Percentiles rank a stretch among this genome's conserved stretches.
These are phyloP conservation scores for Rhinoderma darwinii DNA, from an alignment of 2,113 vertebrate species.

Conservation along the genomic window DNA sequence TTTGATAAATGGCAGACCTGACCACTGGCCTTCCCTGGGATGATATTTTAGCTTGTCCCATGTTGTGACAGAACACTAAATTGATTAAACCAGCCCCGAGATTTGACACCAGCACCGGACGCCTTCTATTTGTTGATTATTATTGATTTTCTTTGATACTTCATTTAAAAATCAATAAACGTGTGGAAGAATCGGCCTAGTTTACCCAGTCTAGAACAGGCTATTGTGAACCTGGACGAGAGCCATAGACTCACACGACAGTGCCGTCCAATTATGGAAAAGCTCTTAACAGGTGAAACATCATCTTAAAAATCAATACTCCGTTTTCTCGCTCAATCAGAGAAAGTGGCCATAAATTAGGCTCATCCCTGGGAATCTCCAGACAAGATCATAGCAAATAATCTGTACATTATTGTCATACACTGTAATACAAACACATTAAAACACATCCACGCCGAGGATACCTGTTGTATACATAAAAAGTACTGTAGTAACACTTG, in stretches of 20 bases:
- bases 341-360: conserved; percentile 98
- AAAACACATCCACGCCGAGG: not conserved
- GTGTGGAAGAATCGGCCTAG: conserved; percentile 90
- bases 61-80: conserved; percentile 85
- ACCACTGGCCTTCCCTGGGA: conserved; percentile 79
- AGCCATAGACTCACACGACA: conserved; percentile 82
- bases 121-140: conserved; percentile 98
- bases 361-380: conserved; percentile 88
- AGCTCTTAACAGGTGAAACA: conserved; percentile 96
- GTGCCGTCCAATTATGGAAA: conserved; percentile 92
- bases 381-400: conserved; percentile 83
- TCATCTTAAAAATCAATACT: conserved; percentile 85
- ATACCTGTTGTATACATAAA: not conserved
- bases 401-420: conserved; percentile 75
- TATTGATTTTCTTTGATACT: conserved; percentile 99
- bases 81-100: conserved; percentile 78
- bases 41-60: conserved; percentile 81
- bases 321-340: conserved; percentile 93
- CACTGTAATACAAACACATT: not conserved
- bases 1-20: conserved; percentile 73
- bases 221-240: conserved; percentile 77
- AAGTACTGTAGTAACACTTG: not conserved
- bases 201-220: conserved; percentile 92
- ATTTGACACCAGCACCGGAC: conserved; percentile 80
- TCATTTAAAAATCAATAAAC: conserved; percentile 98